Evolutionary conservation across 2,888 invertebrate species (phyloP).

Genomic region (Leptinotarsa tumamoca): DNA sequence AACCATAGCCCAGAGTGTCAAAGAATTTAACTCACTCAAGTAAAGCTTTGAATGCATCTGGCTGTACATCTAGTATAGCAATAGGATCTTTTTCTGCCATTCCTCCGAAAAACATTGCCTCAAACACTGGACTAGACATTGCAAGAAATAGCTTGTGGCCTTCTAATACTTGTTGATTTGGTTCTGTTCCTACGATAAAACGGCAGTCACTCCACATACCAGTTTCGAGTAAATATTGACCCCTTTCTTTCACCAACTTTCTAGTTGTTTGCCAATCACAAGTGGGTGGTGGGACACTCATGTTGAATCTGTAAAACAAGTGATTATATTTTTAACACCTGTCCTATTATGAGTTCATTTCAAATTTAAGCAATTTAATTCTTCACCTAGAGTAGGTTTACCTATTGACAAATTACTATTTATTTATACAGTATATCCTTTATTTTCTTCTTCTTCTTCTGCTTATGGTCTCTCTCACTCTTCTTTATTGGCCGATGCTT

Average conservation of each 20-base stretch:
- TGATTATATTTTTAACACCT: no score
- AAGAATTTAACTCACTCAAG: constrained; percentile 72
- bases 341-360: no score
- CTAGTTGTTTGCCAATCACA: constrained; percentile 84
- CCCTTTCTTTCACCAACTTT: constrained; percentile 78
- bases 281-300: constrained; percentile 60
- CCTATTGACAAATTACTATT: no score
- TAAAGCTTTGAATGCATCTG: constrained; percentile 85
- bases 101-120: constrained; percentile 89
- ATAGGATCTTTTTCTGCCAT: constrained; percentile 85
- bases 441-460: no score
- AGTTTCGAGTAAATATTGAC: constrained; percentile 79
- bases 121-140: constrained; percentile 90
- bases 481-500: fast-evolving
- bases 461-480: no score
- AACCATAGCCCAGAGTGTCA: not conserved
- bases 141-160: constrained; percentile 86
- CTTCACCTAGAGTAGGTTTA: no score
- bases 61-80: constrained; percentile 85
- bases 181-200: constrained; percentile 83
- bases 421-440: no score
- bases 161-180: constrained; percentile 78
- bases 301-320: constrained; percentile 23
- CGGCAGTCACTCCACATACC: constrained; percentile 88
- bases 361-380: no score